phyloP scores from a whole-genome alignment of 2,113 vertebrate species.

The Myxocyprinus asiaticus region DNA sequence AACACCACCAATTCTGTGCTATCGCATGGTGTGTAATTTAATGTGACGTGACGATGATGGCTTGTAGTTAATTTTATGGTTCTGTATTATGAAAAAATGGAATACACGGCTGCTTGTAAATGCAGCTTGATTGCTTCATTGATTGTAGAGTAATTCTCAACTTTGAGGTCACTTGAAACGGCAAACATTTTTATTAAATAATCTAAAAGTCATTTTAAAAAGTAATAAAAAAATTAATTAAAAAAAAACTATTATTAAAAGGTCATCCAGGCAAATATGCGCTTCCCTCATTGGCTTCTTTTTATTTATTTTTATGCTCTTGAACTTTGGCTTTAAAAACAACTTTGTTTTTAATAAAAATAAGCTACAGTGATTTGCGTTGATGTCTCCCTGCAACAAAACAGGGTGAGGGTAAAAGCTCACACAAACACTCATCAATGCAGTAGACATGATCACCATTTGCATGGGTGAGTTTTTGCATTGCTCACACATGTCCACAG shows the following conservation, averaged over 20 bases:
- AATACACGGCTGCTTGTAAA: slow-evolving; percentile 17
- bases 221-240: background rate
- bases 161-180: background rate
- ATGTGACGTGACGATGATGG: slow-evolving; percentile 31
- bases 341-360: slow-evolving; percentile 4
- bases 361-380: slow-evolving; percentile 4
- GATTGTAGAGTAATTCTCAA: slow-evolving; percentile 11
- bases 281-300: no score
- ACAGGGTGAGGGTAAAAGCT: background rate
- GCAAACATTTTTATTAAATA: no score
- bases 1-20: slow-evolving; percentile 15
- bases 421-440: slow-evolving; percentile 10
- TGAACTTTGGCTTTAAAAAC: background rate
- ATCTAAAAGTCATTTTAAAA: no score
- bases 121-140: slow-evolving; percentile 22
- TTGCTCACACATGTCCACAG: background rate
- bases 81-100: slow-evolving; percentile 8
- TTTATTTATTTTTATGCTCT: no score
- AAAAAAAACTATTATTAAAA: background rate
- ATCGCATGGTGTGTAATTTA: slow-evolving; percentile 23
- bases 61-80: slow-evolving; percentile 36
- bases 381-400: background rate
- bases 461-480: slow-evolving; percentile 6
- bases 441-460: slow-evolving; percentile 10
- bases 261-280: background rate